These are phyloP conservation scores for Colletes latitarsis DNA, from an alignment of 1,140 invertebrate genomes.

Conservation along the genomic window DNA sequence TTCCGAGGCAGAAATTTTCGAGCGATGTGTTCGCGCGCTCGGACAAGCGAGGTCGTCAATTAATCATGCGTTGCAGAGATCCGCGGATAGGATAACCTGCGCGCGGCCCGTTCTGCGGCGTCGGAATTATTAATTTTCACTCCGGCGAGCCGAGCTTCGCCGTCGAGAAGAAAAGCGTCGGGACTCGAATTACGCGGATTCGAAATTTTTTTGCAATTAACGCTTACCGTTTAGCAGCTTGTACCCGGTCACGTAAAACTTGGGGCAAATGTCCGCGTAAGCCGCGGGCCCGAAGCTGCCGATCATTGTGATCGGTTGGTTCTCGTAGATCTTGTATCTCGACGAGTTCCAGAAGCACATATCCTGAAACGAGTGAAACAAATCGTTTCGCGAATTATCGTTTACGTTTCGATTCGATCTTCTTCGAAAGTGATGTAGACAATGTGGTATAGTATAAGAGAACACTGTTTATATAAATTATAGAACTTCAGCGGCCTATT, in stretches of 20 bases:
- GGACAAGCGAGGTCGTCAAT: not conserved
- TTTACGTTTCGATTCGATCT: too few relatives aligned
- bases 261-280: constrained; percentile 71
- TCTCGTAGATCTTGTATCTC: constrained; percentile 78
- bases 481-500: too few relatives aligned
- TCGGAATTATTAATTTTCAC: not conserved
- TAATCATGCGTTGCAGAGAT: not conserved
- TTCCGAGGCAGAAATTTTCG: not conserved
- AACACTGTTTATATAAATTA: too few relatives aligned
- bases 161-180: not conserved
- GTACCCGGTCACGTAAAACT: constrained; percentile 67
- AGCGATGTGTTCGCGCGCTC: not conserved
- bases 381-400: too few relatives aligned
- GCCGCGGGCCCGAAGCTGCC: constrained; percentile 71
- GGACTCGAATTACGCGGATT: not conserved
- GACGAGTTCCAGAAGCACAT: constrained; percentile 79
- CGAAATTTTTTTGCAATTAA: not conserved
- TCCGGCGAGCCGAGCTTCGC: not conserved
- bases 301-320: constrained; percentile 75
- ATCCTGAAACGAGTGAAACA: constrained; percentile 65
- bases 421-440: too few relatives aligned
- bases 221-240: constrained; percentile 76
- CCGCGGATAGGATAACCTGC: not conserved
- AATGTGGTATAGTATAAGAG: too few relatives aligned
- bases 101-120: not conserved